A percentile compares a stretch with the other conserved stretches of the same genome.
These are phyloP conservation scores for Strigamia crassipes DNA, from an alignment of 2,888 invertebrate genomes.

Conservation along the genomic window DNA sequence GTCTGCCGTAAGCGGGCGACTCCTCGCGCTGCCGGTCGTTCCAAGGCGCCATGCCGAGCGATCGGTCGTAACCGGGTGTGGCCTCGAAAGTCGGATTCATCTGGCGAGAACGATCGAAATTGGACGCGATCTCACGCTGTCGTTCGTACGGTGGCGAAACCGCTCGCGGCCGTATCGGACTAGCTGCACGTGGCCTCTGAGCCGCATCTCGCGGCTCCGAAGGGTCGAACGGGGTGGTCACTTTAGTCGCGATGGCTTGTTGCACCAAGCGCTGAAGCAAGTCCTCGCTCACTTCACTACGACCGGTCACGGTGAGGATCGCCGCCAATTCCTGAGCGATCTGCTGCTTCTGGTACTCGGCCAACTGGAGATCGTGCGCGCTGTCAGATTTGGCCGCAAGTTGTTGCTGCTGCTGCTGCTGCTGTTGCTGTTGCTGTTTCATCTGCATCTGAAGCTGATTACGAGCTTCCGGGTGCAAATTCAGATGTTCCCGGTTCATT, in stretches of 20 bases:
- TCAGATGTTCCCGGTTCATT: not conserved
- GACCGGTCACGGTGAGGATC: slow-evolving; percentile 29
- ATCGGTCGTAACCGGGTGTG: not conserved
- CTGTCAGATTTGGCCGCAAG: not conserved
- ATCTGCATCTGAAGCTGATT: slow-evolving; percentile 23
- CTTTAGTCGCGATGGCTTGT: slow-evolving; percentile 45
- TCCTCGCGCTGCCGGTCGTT: not conserved
- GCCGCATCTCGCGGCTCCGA: not conserved
- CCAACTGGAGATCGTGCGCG: not conserved
- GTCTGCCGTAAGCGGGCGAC: not conserved
- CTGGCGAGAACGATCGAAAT: not conserved
- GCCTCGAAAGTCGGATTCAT: not conserved
- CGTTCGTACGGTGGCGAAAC: not conserved
- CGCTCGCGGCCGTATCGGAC: not conserved
- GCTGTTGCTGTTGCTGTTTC: not conserved
- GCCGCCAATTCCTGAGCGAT: slow-evolving; percentile 45
- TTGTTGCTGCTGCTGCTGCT: not conserved
- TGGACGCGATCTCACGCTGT: not conserved
- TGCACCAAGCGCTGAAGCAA: slow-evolving; percentile 41
- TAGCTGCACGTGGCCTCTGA: not conserved
- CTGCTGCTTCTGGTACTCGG: not conserved
- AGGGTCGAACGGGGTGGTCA: not conserved
- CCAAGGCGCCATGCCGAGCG: not conserved
- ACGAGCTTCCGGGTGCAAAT: not conserved
- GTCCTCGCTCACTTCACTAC: slow-evolving; percentile 38